Evolutionary conservation across 2,888 invertebrate genomes (phyloP).

Genomic region (Drosophila silvestris): DNA sequence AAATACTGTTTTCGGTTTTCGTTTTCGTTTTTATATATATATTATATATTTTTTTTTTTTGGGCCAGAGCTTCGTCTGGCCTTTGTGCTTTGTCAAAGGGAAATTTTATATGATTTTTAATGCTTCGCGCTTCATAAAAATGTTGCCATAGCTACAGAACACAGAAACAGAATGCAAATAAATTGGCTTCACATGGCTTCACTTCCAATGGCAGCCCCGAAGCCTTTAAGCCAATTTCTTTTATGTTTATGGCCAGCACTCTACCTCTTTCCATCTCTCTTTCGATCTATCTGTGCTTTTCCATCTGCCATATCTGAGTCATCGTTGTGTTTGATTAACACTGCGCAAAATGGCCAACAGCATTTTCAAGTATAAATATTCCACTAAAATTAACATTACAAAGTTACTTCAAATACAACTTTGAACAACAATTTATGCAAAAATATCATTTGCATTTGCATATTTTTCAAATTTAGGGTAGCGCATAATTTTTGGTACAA

Average conservation of each 20-base stretch:
- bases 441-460: slow-evolving; percentile 47
- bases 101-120: slow-evolving; percentile 74
- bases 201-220: slow-evolving; percentile 41
- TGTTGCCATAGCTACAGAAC: slow-evolving; percentile 50
- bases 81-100: slow-evolving; percentile 69
- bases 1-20: slow-evolving; percentile 22
- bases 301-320: slow-evolving; percentile 1
- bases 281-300: slow-evolving; percentile 2
- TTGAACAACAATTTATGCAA: slow-evolving; percentile 41
- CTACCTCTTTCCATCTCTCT: neutral
- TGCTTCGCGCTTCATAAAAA: slow-evolving; percentile 78
- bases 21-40: neutral
- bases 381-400: slow-evolving; percentile 63
- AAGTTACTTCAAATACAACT: slow-evolving; percentile 52
- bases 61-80: slow-evolving; percentile 17
- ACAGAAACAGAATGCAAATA: slow-evolving; percentile 51
- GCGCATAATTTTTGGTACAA: slow-evolving; percentile 33
- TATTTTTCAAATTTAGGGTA: slow-evolving; percentile 29
- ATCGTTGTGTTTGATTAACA: slow-evolving; percentile 61
- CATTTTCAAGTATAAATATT: slow-evolving; percentile 30
- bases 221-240: slow-evolving; percentile 70
- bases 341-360: slow-evolving; percentile 36
- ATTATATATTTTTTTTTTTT: neutral
- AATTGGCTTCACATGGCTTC: slow-evolving; percentile 65
- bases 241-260: slow-evolving; percentile 47